These are phyloP conservation scores for Siniperca obscura DNA, from an alignment of 2,797 vertebrate species.

Conservation along the genomic window DNA sequence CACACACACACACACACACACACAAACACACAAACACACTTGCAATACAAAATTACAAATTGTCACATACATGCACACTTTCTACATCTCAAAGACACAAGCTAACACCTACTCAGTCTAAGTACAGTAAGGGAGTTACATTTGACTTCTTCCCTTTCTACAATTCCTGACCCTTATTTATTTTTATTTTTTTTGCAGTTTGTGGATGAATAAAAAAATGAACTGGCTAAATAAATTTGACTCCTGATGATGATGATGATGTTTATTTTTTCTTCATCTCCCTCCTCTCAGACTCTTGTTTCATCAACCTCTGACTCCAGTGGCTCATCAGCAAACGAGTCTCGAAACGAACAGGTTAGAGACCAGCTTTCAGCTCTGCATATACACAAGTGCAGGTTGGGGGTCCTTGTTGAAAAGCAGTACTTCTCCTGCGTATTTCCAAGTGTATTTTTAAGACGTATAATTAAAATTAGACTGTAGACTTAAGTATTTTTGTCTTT, in stretches of 20 bases:
- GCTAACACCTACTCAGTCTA: too few species aligned
- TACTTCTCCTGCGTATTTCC: too few species aligned
- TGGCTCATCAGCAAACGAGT: slow-evolving; percentile 8
- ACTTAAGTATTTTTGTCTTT: too few species aligned
- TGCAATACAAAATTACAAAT: neutral
- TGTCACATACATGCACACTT: neutral
- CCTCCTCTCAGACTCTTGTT: slow-evolving; percentile 24
- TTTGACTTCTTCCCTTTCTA: neutral
- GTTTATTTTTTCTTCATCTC: neutral
- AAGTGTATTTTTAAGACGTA: neutral
- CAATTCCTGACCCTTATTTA: neutral
- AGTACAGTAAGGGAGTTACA: neutral
- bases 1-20: neutral
- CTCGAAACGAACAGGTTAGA: slow-evolving; percentile 44
- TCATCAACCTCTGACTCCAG: slow-evolving; percentile 44
- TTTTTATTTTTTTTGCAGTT: too few species aligned
- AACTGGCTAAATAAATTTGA: neutral
- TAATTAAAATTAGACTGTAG: too few species aligned
- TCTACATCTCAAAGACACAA: neutral
- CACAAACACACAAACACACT: neutral
- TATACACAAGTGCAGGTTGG: neutral
- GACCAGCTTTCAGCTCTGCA: neutral
- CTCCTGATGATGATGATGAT: too few species aligned
- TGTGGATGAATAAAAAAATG: neutral
- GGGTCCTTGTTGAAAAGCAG: too few species aligned